Conservation (phyloP, 2,113 vertebrate genomes). For the Heptranchias perlo region DNA sequence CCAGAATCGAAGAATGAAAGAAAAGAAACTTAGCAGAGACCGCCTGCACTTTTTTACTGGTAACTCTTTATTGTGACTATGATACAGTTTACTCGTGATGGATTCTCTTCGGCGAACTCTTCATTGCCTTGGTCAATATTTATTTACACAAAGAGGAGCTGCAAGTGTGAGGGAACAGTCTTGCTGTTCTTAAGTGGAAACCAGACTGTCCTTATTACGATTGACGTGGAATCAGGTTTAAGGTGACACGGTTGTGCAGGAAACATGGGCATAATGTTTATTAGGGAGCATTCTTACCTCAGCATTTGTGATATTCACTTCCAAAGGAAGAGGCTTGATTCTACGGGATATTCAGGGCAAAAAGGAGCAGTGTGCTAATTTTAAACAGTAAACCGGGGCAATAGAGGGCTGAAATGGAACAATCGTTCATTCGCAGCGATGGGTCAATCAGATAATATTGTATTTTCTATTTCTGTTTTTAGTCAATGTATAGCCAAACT, state of each 20-base stretch:
- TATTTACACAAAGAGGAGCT: constrained; percentile 22
- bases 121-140: constrained; percentile 1
- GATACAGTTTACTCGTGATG: background rate
- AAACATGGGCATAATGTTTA: background rate
- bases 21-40: constrained; percentile 98
- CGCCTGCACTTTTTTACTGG: constrained; percentile 96
- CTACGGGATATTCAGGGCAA: background rate
- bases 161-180: background rate
- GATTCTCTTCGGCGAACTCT: background rate
- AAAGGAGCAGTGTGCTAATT: background rate
- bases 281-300: constrained; percentile 9
- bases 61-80: constrained; percentile 88
- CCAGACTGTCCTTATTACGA: background rate
- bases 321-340: background rate
- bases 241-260: background rate
- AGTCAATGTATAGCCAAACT: background rate
- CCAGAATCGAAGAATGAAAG: constrained; percentile 97
- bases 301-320: background rate
- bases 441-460: constrained; percentile 28
- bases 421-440: constrained; percentile 12
- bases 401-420: too few relatives aligned
- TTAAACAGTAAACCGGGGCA: constrained; percentile 4
- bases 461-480: background rate
- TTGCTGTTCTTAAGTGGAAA: background rate
- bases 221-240: background rate